These are phyloP conservation scores for Spatulosminthurus flaviceps DNA, from an alignment of 2,888 invertebrate species.

Conservation along the genomic window DNA sequence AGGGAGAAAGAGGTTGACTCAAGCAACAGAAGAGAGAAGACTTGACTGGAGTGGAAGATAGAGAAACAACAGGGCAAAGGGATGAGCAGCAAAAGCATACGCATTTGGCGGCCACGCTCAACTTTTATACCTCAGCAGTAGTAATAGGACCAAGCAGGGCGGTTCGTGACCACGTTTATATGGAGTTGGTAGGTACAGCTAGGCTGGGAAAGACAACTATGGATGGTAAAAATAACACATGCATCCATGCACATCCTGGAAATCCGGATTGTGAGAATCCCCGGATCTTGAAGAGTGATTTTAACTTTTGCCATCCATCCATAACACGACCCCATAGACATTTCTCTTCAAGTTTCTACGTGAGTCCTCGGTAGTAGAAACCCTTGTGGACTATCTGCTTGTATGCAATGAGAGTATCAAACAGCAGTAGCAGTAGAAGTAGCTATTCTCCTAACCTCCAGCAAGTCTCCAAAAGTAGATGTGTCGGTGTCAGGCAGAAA, in stretches of 20 bases:
- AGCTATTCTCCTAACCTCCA: slow-evolving; percentile 5
- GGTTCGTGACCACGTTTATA: slow-evolving; percentile 14
- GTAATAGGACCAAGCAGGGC: background rate
- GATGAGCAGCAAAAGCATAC: background rate
- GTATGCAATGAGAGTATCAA: background rate
- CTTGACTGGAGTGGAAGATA: no score
- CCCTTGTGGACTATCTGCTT: background rate
- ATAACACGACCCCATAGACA: slow-evolving; percentile 51
- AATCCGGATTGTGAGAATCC: slow-evolving; percentile 45
- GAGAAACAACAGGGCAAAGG: background rate
- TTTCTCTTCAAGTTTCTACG: slow-evolving; percentile 45
- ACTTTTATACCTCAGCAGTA: no score
- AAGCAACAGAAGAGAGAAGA: no score
- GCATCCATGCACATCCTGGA: slow-evolving; percentile 49
- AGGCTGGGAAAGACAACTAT: slow-evolving; percentile 28
- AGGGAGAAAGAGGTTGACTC: no score
- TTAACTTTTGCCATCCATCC: slow-evolving; percentile 61
- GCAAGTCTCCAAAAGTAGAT: slow-evolving; percentile 3
- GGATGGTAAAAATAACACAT: slow-evolving; percentile 55
- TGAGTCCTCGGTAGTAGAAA: slow-evolving; percentile 36
- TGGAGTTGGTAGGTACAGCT: background rate
- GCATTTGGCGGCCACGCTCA: slow-evolving; percentile 4
- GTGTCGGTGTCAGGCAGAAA: background rate
- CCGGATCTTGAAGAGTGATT: slow-evolving; percentile 44
- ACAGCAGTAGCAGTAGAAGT: background rate